These are phyloP conservation scores for Ptychoptera albimana DNA, from an alignment of 2,888 invertebrate species.

Conservation along the genomic window DNA sequence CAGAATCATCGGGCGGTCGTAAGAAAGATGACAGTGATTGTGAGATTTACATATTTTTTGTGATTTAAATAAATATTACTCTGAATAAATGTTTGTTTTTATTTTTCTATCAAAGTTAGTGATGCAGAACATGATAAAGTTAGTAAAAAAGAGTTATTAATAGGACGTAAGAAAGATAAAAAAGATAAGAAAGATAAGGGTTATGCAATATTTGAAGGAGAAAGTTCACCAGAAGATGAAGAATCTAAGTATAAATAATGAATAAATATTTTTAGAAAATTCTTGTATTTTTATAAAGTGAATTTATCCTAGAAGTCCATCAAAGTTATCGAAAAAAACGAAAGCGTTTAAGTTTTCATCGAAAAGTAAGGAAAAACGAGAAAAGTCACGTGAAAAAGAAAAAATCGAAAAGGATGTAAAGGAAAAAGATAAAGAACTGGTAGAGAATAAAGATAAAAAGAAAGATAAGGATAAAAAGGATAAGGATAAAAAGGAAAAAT, in stretches of 20 bases:
- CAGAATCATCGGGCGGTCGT: constrained; percentile 43
- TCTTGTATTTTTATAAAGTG: constrained; percentile 11
- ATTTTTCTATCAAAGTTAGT: constrained; percentile 42
- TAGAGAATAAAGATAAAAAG: constrained; percentile 18
- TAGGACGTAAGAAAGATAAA: constrained; percentile 66
- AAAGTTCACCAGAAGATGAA: constrained; percentile 83
- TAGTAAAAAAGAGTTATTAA: constrained; percentile 61
- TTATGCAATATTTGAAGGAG: constrained; percentile 83
- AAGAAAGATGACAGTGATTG: constrained; percentile 67
- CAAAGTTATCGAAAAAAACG: constrained; percentile 63
- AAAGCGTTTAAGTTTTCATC: constrained; percentile 81
- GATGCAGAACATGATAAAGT: constrained; percentile 66
- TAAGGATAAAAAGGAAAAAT: constrained; percentile 28
- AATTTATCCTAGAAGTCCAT: constrained; percentile 47
- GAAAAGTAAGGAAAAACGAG: constrained; percentile 70
- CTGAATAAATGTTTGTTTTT: too few species aligned
- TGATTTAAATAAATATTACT: constrained; percentile 13
- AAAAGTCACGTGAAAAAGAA: constrained; percentile 72
- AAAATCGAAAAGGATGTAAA: constrained; percentile 49
- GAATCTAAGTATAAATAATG: constrained; percentile 49
- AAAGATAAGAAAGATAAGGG: constrained; percentile 79
- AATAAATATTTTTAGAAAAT: constrained; percentile 6
- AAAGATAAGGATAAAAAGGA: constrained; percentile 28
- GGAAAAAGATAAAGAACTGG: constrained; percentile 31
- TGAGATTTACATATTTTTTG: too few species aligned